Base-by-base conservation (phyloP, 2,113 vertebrate species). In the Zootoca vivipara region DNA sequence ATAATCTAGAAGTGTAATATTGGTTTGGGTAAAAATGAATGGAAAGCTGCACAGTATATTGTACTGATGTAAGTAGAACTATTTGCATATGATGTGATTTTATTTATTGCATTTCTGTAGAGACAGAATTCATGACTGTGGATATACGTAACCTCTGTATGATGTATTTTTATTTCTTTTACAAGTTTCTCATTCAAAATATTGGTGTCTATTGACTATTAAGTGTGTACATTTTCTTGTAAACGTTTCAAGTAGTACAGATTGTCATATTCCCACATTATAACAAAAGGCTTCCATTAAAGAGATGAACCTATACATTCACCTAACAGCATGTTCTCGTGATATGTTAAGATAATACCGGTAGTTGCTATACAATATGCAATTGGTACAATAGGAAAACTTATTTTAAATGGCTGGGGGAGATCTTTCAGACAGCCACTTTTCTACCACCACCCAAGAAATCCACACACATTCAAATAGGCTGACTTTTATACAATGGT, bases 81-180 rank as follows among this genome's bases (percentile, higher is more conserved):
- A 96, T 98, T 95, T 98, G 97, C 97, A 97, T 97, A 98, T 98
- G 97, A 98, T 98, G 97, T 97, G 96, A 97, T 97, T 97, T 98
- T 98, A 98, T 98, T 98, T 98, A 98, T 96, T 94, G 83, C 87
- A 95, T 93, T 97, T 97, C 96, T 98, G 96, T 98, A 97, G 97
- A 97, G 95, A 95, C 91, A 20, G 15, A 96, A 96, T 96, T 97
- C 92, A 93, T 96, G 93, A 96, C 95, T 97, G 96, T 98, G 97
- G 97, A 96, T 97, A 96, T 97, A 46, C 46, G 46, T 46, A 97
- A 95, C 94, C 94, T 95, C 95, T 97, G 95, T 97, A 92, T 96
- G 96, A 96, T 96, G 94, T 96, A 95, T 96, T 97, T 82, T 97
- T 97, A 92, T 96, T 96, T 95, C 94, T 95, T 96, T 92, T 93